phyloP scores from a whole-genome alignment of 2,888 invertebrate genomes.

The Ypsolopha scabrella region DNA sequence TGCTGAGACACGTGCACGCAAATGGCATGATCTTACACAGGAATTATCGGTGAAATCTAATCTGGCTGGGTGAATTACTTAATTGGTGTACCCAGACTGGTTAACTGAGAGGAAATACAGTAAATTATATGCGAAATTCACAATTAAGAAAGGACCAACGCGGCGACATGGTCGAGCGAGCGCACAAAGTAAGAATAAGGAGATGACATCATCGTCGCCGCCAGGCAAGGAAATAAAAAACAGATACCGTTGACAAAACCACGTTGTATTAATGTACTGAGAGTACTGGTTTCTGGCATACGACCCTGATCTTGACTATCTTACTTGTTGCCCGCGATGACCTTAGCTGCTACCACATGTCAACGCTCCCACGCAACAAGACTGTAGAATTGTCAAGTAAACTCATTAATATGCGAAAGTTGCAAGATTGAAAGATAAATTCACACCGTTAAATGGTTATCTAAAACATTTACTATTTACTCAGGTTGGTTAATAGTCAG shows the following conservation, averaged over 20 bases:
- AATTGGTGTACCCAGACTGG: neutral
- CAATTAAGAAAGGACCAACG: conserved; percentile 6
- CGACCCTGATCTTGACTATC: conserved; percentile 55
- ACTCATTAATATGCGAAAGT: neutral
- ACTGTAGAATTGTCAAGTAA: neutral
- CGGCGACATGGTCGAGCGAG: neutral
- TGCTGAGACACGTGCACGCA: neutral
- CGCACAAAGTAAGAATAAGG: conserved; percentile 6
- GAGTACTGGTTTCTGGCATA: conserved; percentile 38
- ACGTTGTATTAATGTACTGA: conserved; percentile 22
- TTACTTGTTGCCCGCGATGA: neutral
- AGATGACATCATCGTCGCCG: conserved; percentile 51
- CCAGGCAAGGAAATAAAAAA: conserved; percentile 32
- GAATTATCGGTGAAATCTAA: neutral
- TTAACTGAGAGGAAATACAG: conserved; percentile 1
- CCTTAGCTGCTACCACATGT: neutral
- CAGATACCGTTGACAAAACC: conserved; percentile 29
- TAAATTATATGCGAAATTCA: neutral
- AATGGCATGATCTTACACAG: neutral
- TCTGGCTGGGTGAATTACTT: neutral
- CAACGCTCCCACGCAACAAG: neutral
- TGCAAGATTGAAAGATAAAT: neutral
- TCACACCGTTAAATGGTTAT: neutral
- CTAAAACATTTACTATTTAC: neutral
- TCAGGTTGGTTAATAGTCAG: neutral